Evolutionary conservation across 2,888 invertebrate genomes (phyloP).

Genomic region (Phytoseiulus persimilis): DNA sequence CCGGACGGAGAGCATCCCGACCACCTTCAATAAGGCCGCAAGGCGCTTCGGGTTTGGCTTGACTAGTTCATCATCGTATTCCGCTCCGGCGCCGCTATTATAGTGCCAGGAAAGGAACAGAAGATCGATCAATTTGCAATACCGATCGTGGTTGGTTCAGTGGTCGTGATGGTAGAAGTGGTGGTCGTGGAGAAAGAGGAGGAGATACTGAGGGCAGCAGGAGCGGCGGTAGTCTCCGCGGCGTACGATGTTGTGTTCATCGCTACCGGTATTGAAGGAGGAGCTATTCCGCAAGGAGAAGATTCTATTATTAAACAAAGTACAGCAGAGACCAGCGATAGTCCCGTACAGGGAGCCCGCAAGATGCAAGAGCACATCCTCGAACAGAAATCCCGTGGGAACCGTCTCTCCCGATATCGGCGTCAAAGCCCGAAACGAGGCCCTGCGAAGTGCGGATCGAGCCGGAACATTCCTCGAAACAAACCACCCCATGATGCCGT

Average conservation of each 20-base stretch:
- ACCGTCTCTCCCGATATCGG: background rate
- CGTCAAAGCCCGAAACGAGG: background rate
- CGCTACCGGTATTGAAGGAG: background rate
- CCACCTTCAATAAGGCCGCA: background rate
- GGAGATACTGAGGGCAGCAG: background rate
- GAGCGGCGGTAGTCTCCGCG: background rate
- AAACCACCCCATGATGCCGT: background rate
- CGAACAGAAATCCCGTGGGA: background rate
- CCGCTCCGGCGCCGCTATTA: background rate
- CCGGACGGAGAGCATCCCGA: background rate
- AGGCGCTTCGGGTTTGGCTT: background rate
- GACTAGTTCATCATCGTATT: background rate
- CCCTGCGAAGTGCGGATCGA: background rate
- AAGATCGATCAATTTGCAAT: slow-evolving; percentile 5
- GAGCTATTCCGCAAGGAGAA: background rate
- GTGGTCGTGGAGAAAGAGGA: background rate
- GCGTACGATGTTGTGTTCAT: background rate
- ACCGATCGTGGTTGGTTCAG: background rate
- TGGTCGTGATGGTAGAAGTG: background rate
- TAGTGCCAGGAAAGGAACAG: background rate
- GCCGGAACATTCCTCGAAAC: background rate
- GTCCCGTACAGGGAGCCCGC: background rate
- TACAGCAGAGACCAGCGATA: background rate
- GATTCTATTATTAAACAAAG: background rate
- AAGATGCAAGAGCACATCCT: background rate